Conservation (phyloP, 2,797 vertebrate species). For the Balearica regulorum region DNA sequence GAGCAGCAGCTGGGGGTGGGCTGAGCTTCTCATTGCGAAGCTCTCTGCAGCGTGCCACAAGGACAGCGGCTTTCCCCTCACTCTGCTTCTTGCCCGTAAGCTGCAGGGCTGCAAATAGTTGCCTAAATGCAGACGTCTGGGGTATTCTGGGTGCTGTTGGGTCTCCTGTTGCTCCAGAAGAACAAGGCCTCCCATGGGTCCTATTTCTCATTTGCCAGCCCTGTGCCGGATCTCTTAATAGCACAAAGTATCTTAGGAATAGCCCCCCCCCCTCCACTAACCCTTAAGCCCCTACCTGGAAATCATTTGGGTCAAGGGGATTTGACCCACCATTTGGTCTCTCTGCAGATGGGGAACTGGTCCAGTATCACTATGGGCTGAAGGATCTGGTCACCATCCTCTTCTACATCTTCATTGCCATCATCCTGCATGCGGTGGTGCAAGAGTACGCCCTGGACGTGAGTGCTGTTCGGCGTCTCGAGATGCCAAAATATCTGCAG, state of each 20-base stretch:
- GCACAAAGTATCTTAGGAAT: background rate
- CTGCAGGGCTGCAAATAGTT: background rate
- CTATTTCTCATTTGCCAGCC: background rate
- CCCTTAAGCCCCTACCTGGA: background rate
- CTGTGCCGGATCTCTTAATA: background rate
- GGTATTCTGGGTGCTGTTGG: background rate
- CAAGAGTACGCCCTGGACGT: conserved; percentile 98
- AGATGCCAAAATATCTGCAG: background rate
- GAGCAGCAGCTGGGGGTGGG: background rate
- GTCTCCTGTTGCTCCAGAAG: background rate
- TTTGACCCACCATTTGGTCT: background rate
- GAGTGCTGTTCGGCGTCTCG: conserved; percentile 47
- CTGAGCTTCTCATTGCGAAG: fast-evolving
- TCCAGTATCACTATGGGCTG: conserved; percentile 91
- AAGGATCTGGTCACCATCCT: conserved; percentile 91
- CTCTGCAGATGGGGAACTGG: conserved; percentile 85
- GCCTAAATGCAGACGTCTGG: background rate
- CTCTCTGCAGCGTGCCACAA: background rate
- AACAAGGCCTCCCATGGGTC: background rate
- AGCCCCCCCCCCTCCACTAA: background rate
- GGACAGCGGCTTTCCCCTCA: background rate
- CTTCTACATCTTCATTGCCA: conserved; percentile 93
- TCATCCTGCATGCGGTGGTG: conserved; percentile 94
- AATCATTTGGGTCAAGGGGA: fast-evolving
- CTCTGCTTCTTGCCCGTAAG: background rate